A percentile compares a stretch with the other conserved stretches of the same genome.
These are phyloP conservation scores for Ypsolopha scabrella DNA, from an alignment of 2,888 invertebrate genomes.

Conservation along the genomic window DNA sequence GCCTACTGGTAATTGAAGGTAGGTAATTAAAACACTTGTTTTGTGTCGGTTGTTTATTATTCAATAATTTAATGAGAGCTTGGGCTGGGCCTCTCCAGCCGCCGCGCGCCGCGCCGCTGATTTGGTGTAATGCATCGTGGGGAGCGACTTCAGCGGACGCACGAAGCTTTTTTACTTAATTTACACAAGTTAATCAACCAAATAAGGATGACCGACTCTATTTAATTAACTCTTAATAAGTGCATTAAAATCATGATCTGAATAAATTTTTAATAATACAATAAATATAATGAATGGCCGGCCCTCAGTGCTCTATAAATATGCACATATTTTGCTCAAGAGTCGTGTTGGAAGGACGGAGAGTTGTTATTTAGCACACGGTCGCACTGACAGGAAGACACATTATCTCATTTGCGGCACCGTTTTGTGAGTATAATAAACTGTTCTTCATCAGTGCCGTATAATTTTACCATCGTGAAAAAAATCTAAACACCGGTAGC, in stretches of 20 bases:
- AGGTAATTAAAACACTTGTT: conserved; percentile 34
- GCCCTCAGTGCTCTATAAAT: conserved; percentile 20
- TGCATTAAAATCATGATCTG: conserved; percentile 48
- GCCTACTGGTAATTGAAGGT: conserved; percentile 24
- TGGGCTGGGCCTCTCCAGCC: conserved; percentile 5
- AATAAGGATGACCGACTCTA: conserved; percentile 44
- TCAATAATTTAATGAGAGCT: conserved; percentile 33
- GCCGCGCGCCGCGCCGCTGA: too few species aligned
- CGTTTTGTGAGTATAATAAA: conserved; percentile 5
- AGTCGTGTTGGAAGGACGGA: conserved; percentile 10
- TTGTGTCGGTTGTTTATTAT: conserved; percentile 28
- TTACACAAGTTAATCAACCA: conserved; percentile 28
- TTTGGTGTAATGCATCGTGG: conserved; percentile 14
- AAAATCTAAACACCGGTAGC: conserved; percentile 3
- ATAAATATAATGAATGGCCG: conserved; percentile 19
- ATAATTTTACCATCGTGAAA: conserved; percentile 1
- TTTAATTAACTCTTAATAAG: conserved; percentile 57
- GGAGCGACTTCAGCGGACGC: conserved; percentile 2
- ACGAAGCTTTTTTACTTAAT: conserved; percentile 33
- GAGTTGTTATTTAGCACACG: conserved; percentile 22
- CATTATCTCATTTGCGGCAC: conserved; percentile 23
- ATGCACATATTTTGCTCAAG: conserved; percentile 38
- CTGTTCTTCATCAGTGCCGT: neutral
- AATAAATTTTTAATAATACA: conserved; percentile 34
- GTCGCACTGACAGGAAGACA: conserved; percentile 25